A percentile compares a stretch with the other conserved stretches of the same genome.
Conservation (phyloP, 2,113 vertebrate genomes). For the Cebidichthys violaceus region DNA sequence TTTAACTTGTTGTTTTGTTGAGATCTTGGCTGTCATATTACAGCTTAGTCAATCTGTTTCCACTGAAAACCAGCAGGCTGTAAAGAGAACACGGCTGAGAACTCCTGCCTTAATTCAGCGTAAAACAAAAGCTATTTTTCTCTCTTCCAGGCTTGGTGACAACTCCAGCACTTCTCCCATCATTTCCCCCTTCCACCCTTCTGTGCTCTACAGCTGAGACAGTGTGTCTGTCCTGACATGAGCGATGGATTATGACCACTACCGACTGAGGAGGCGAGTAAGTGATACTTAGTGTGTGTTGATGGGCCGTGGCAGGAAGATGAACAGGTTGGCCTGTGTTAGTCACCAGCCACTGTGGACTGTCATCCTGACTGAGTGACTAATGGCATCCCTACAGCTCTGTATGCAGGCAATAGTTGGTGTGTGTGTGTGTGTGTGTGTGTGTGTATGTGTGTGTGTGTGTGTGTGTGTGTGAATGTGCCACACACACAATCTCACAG, state of each 20-base stretch:
- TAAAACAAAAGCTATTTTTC: slow-evolving; percentile 38
- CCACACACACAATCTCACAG: slow-evolving; percentile 7
- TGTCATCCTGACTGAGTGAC: slow-evolving; percentile 59
- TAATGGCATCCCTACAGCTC: slow-evolving; percentile 22
- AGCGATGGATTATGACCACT: slow-evolving; percentile 51
- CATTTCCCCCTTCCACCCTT: slow-evolving; percentile 42
- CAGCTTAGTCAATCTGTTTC: not conserved
- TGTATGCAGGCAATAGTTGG: not conserved
- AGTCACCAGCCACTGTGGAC: slow-evolving; percentile 31
- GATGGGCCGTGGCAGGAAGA: slow-evolving; percentile 55
- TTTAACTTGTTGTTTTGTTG: not conserved
- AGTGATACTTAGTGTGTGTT: slow-evolving; percentile 42
- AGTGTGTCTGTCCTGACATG: slow-evolving; percentile 46
- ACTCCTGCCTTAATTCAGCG: slow-evolving; percentile 28
- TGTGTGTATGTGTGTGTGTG: too few species aligned
- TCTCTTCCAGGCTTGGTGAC: slow-evolving; percentile 22
- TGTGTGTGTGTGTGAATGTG: not conserved
- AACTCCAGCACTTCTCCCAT: slow-evolving; percentile 37
- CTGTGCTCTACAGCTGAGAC: slow-evolving; percentile 5
- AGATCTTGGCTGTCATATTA: not conserved
- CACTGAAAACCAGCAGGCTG: not conserved
- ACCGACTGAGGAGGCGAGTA: slow-evolving; percentile 46
- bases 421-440: slow-evolving; percentile 2
- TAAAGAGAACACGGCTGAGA: not conserved
- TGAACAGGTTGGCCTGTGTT: slow-evolving; percentile 51